Base-by-base conservation (phyloP, 92 coral and sea anemone species). In the Porites lobata region DNA sequence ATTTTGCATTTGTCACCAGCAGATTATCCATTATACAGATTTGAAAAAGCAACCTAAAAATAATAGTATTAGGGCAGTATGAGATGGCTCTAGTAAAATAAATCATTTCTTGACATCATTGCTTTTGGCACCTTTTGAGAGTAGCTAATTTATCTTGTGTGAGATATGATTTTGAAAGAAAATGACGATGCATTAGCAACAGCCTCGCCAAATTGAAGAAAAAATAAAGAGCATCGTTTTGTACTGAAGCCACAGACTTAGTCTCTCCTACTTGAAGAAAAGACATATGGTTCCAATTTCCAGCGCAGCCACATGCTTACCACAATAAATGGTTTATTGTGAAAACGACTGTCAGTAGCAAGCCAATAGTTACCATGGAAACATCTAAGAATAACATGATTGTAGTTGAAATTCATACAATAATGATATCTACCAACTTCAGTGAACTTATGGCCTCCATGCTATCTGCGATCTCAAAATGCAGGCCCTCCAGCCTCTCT, bases 1-100 rank as follows among this genome's bases (percentile, higher is more conserved):
- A 93, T 21, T n/a, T 94, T 95, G 61, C 98, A 92, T 79, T 92
- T 95, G 86, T 94, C 98, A 86, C 82, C 81, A 76, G 88, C 91
- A 15, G 81, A 94, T 50, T 94, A 32, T n/a, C 79, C 71, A 56
- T 75, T 94, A 87, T 87, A 95, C 10, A 92, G 81, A 50, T 85
- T 95, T n/a, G 85, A 52, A 67, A 89, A 93, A 56, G 92, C 93
- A 79, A 92, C 87, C 95, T 92, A 59, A 20, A 66, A 57, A 10
- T 57, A 57, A 15, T 20, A 61, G 2, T 72, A 84, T 57, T 8
- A 9, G 17, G 63, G 12, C 63, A 57, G 63, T 57, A 15, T 57
- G 63, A 57, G 63, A 57, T 57, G 15, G 63, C 63, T 57, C 63
- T 57, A 57, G 63, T 15, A 57, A 57, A 8, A 2, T 8, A 38